phyloP scores from a whole-genome alignment of 2,113 vertebrate species.

The Dicrurus megarhynchus region DNA sequence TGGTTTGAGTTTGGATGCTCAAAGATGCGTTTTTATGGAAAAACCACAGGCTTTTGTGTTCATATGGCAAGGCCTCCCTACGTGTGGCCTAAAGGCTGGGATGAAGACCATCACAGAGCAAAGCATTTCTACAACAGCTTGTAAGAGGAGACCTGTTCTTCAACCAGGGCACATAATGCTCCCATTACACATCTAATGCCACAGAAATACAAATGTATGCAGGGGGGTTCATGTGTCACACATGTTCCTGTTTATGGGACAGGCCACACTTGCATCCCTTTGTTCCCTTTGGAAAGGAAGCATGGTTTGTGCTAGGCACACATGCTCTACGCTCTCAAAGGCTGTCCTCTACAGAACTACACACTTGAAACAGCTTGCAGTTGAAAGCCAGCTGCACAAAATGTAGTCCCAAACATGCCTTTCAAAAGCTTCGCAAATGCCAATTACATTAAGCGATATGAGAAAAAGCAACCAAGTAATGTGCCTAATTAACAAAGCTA shows the following conservation, averaged over 20 bases:
- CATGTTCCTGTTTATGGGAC: not conserved
- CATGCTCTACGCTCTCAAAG: rapidly evolving
- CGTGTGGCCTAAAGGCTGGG: not conserved
- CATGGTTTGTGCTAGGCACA: not conserved
- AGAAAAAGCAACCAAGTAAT: constrained; percentile 28
- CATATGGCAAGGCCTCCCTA: not conserved
- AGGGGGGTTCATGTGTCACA: not conserved
- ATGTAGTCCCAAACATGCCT: constrained; percentile 5
- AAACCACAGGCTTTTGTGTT: not conserved
- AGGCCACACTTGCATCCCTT: not conserved
- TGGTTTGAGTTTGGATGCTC: not conserved
- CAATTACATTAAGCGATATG: not conserved
- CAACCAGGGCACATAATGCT: rapidly evolving
- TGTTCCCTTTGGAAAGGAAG: not conserved
- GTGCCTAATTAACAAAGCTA: constrained; percentile 30
- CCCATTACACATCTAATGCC: not conserved
- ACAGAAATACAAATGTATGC: not conserved
- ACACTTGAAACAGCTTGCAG: not conserved
- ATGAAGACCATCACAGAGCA: not conserved
- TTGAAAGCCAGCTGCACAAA: constrained; percentile 17
- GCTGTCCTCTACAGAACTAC: not conserved
- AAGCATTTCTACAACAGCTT: not conserved
- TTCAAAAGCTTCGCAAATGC: constrained; percentile 28
- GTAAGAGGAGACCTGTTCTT: not conserved
- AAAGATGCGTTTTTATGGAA: not conserved